These are phyloP conservation scores for Halocynthia aurantium DNA, from an alignment of 23 tunicate species.

Conservation along the genomic window DNA sequence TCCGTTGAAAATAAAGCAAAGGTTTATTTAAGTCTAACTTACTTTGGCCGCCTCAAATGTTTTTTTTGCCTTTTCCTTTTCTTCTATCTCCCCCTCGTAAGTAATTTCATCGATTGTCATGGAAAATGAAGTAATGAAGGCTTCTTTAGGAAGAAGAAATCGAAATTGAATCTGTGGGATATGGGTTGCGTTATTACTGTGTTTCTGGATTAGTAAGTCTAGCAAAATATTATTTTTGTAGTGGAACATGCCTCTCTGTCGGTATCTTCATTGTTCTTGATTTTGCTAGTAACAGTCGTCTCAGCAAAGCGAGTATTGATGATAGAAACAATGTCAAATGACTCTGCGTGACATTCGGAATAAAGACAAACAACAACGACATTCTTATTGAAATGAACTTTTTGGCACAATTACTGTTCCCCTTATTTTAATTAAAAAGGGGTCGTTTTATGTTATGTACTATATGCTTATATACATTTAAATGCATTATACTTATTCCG, in stretches of 20 bases:
- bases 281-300: conserved; percentile 9
- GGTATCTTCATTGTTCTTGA: conserved; percentile 1
- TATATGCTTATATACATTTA: too few relatives aligned
- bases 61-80: conserved; percentile 7
- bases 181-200: not conserved
- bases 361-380: not conserved
- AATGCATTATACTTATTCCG: too few relatives aligned
- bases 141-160: conserved; percentile 10
- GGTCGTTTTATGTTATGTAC: too few relatives aligned
- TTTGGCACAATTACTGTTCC: too few relatives aligned
- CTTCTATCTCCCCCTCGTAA: conserved; percentile 1
- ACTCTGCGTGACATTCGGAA: not conserved
- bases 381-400: too few relatives aligned
- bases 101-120: conserved; percentile 7
- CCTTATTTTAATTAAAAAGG: too few relatives aligned
- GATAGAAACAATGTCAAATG: not conserved
- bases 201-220: not conserved
- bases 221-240: not conserved
- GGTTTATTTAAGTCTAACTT: not conserved
- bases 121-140: conserved; percentile 11
- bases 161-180: conserved; percentile 1
- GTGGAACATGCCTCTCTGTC: not conserved
- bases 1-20: too few relatives aligned
- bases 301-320: conserved; percentile 10
- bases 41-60: conserved; percentile 17